Base-by-base conservation (phyloP, 1,140 invertebrate genomes). In the Apolygus lucorum region DNA sequence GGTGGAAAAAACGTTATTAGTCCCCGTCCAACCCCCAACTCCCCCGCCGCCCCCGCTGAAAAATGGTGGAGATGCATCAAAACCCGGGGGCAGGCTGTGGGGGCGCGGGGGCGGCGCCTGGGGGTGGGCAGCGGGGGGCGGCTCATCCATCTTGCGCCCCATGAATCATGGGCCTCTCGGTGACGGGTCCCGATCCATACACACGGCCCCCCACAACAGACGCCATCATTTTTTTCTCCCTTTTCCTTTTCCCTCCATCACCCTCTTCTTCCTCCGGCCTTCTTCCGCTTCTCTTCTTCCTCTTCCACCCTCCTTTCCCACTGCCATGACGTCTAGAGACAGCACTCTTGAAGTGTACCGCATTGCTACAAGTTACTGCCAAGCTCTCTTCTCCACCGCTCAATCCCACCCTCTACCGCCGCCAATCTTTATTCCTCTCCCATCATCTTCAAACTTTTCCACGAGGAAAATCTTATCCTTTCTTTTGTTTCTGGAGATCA, bases 101-200 rank as follows among this genome's bases (percentile, higher is more conserved):
- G 71, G 14, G 25, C 26, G 69, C 17, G 66, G 52, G 52, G 11
- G 22, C 11, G 13, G 54, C 22, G 54, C 13, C 17, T 24, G 13
- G 54, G 11, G 54, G 54, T 13, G 54, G 54, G 22, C 13, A 21
- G 54, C 22, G 29, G 26, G 54, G 67, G 69, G 66, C 28, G 65
- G 67, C 28, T 71, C 72, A 73, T 73, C 72, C 72, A 71, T 73
- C 72, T 73, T 65, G 67, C 52, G 25, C 24, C 34, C 72, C 59
- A 73, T 73, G 72, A 73, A 73, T 73, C 72, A 73, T 73, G 69
- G 68, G 28, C 67, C 42, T 24, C 63, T 52, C 21, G 26, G 34
- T 68, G 27, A 69, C 64, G 54, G 63, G 65, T 42, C 66, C 21
- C 42, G 26, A 34, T 62, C 54, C 34, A 28, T 28, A 52, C 34